Conservation (phyloP, 2,888 invertebrate species). For the Megalurothrips usitatus region DNA sequence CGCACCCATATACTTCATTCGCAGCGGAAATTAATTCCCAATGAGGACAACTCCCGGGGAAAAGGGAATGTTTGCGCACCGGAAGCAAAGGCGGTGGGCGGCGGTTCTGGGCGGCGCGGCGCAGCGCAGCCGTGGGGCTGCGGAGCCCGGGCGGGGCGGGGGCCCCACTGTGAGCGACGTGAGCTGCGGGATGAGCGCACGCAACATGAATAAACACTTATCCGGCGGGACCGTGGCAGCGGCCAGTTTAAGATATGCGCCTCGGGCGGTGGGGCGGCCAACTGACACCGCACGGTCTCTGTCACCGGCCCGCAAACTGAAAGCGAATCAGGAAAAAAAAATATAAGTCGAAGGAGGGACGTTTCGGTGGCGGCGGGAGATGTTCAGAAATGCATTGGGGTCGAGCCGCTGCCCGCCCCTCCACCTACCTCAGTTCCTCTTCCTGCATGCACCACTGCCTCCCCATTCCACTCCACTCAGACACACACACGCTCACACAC, state of each 20-base stretch:
- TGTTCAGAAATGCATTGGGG: too few relatives aligned
- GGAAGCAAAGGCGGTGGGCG: not conserved
- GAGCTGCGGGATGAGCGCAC: too few relatives aligned
- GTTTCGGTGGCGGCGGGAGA: not conserved
- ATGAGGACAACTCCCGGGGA: not conserved
- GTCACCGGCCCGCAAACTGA: too few relatives aligned
- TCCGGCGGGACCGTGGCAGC: too few relatives aligned
- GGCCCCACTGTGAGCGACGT: too few relatives aligned
- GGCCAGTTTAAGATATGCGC: too few relatives aligned
- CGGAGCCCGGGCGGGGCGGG: not conserved
- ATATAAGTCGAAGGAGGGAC: not conserved
- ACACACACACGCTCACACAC: not conserved
- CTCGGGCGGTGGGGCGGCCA: too few relatives aligned
- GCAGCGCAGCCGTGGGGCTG: not conserved
- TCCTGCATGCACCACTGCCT: not conserved
- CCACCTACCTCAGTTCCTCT: too few relatives aligned
- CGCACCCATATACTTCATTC: not conserved
- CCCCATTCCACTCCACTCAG: not conserved
- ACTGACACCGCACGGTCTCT: too few relatives aligned
- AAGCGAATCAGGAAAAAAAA: not conserved
- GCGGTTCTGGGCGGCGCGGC: not conserved
- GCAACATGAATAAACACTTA: not conserved
- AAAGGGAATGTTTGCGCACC: not conserved
- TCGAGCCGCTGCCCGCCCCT: too few relatives aligned
- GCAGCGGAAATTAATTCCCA: constrained; percentile 11